Conservation (phyloP, 2,888 invertebrate genomes). For the Scrobipalpa atriplicella region DNA sequence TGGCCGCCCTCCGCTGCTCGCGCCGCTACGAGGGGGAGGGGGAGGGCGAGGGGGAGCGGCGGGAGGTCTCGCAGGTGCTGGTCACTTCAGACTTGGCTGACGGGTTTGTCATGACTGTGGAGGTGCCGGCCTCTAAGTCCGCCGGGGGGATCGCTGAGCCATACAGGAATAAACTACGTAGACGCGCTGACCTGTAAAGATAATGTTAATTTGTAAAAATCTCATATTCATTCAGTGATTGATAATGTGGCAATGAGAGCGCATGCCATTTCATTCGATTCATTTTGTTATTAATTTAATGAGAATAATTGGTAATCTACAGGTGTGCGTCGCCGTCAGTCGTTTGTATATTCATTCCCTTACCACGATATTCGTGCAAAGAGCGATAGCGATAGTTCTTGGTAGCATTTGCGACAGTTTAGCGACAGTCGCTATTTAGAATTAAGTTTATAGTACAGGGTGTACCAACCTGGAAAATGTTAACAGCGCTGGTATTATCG, state of each 20-base stretch:
- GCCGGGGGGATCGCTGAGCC: constrained; percentile 60
- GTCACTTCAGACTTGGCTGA: constrained; percentile 15
- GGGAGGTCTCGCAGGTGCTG: constrained; percentile 35
- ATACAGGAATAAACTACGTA: constrained; percentile 69
- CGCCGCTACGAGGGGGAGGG: constrained; percentile 22
- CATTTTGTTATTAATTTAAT: too few species aligned
- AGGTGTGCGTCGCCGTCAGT: too few species aligned
- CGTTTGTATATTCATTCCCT: too few species aligned
- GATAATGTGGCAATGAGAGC: too few species aligned
- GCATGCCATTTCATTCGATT: too few species aligned
- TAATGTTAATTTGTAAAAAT: neutral
- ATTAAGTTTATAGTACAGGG: too few species aligned
- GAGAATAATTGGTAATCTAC: too few species aligned
- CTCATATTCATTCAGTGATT: too few species aligned
- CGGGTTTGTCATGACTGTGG: constrained; percentile 29
- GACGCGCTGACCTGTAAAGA: constrained; percentile 33
- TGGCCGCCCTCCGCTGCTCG: neutral
- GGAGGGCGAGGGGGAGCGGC: constrained; percentile 25
- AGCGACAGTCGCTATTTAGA: too few species aligned
- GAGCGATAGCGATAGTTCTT: too few species aligned
- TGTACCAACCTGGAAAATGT: constrained; percentile 47
- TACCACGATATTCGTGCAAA: too few species aligned
- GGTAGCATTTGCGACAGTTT: too few species aligned
- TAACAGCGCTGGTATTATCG: neutral
- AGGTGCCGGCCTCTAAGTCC: constrained; percentile 59